Conservation (phyloP, 2,797 vertebrate species). For the Anolis apletophallus region DNA sequence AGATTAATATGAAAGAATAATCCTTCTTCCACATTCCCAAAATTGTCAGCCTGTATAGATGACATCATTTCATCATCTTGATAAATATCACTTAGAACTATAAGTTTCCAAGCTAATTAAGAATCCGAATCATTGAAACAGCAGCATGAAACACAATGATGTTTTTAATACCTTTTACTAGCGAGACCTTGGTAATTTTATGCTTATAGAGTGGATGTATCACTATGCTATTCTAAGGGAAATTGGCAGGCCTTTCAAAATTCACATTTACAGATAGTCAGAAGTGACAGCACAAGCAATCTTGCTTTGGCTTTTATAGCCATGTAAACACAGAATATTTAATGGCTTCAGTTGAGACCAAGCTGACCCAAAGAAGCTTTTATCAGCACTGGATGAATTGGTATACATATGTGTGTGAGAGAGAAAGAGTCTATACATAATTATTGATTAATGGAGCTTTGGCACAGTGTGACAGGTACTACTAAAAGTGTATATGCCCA, state of each 20-base stretch:
- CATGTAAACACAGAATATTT: not conserved
- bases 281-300: slow-evolving; percentile 33
- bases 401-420: not conserved
- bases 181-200: slow-evolving; percentile 19
- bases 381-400: slow-evolving; percentile 27
- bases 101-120: slow-evolving; percentile 14
- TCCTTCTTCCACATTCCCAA: slow-evolving; percentile 42
- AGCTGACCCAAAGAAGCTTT: slow-evolving; percentile 51
- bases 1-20: slow-evolving; percentile 46
- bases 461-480: slow-evolving; percentile 26
- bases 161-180: slow-evolving; percentile 20
- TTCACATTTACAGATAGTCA: not conserved
- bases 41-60: slow-evolving; percentile 61
- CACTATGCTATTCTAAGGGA: slow-evolving; percentile 10
- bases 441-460: slow-evolving; percentile 40
- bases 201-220: slow-evolving; percentile 43
- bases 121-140: slow-evolving; percentile 14
- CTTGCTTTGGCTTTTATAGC: slow-evolving; percentile 18
- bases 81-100: slow-evolving; percentile 43
- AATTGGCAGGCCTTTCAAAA: slow-evolving; percentile 37
- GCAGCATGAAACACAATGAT: slow-evolving; percentile 41
- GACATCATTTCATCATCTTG: slow-evolving; percentile 41
- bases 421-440: not conserved
- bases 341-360: slow-evolving; percentile 14
- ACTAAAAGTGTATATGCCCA: slow-evolving; percentile 54